A percentile compares a stretch with the other conserved stretches of the same genome.
Evolutionary conservation across 2,113 vertebrate species (phyloP).

Genomic region (Oreochromis tanganicae): DNA sequence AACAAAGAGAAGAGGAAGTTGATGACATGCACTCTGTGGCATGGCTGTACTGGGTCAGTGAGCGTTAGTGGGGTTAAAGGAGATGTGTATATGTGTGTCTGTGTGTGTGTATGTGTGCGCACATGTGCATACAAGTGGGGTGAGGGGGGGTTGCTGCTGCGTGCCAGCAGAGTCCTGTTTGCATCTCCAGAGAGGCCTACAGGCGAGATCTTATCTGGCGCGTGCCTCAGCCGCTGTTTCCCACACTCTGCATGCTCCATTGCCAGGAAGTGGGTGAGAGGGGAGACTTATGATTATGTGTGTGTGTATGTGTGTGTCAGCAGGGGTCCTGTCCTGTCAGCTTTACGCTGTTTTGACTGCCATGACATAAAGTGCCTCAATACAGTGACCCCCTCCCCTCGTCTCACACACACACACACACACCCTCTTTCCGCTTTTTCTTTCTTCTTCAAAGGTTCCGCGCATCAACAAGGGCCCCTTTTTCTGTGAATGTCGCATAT

Average conservation of each 20-base stretch:
- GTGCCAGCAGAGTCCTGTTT: conserved; percentile 76
- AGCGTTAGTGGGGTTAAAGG: conserved; percentile 16
- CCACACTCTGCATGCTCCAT: conserved; percentile 79
- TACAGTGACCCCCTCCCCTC: conserved; percentile 62
- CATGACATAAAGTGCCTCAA: conserved; percentile 80
- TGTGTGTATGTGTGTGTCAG: conserved; percentile 28
- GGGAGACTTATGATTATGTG: conserved; percentile 51
- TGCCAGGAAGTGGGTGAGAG: conserved; percentile 64
- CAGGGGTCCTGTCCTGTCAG: conserved; percentile 70
- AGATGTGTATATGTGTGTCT: conserved; percentile 17
- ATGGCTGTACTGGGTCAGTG: conserved; percentile 32
- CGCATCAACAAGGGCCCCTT: conserved; percentile 62
- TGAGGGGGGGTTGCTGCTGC: background rate
- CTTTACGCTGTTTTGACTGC: conserved; percentile 79
- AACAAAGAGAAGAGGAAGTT: conserved; percentile 45
- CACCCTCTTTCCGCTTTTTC: conserved; percentile 7
- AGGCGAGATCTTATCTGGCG: conserved; percentile 79
- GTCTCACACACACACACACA: background rate
- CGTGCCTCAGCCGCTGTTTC: conserved; percentile 82
- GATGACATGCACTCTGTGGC: conserved; percentile 42
- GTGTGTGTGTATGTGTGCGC: background rate
- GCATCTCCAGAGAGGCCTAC: conserved; percentile 73
- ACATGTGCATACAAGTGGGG: background rate
- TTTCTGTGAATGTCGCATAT: conserved; percentile 64
- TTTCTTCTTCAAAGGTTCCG: conserved; percentile 65